These are phyloP conservation scores for Ceratotherium simum DNA, from an alignment of 2,113 vertebrate species.

Conservation along the genomic window DNA sequence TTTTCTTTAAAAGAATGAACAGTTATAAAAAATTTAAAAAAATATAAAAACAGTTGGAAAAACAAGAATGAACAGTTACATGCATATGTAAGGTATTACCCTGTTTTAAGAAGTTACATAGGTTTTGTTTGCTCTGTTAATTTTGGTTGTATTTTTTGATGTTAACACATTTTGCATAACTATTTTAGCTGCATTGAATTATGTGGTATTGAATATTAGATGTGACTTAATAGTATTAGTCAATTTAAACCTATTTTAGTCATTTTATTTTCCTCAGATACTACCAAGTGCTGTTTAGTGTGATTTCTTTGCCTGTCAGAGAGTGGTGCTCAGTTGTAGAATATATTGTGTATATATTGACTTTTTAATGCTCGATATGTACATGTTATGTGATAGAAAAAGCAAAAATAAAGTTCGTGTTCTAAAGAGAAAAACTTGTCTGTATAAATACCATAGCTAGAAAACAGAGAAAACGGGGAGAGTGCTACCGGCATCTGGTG, in stretches of 20 bases:
- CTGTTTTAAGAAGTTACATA: slow-evolving; percentile 89
- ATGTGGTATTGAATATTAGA: slow-evolving; percentile 93
- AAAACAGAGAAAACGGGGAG: slow-evolving; percentile 32
- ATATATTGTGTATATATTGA: slow-evolving; percentile 89
- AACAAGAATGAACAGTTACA: not conserved
- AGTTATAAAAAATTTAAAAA: not conserved
- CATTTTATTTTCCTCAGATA: slow-evolving; percentile 90
- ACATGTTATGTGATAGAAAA: slow-evolving; percentile 91
- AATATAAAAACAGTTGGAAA: no score
- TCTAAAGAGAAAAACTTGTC: slow-evolving; percentile 80
- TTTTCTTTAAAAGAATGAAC: not conserved
- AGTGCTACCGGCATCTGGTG: not conserved
- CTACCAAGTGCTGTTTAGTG: slow-evolving; percentile 87
- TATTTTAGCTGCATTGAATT: slow-evolving; percentile 93
- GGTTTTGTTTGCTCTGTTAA: slow-evolving; percentile 90
- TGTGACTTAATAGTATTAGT: slow-evolving; percentile 94
- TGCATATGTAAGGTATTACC: slow-evolving; percentile 86
- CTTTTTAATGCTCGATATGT: slow-evolving; percentile 87
- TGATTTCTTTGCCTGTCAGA: slow-evolving; percentile 89
- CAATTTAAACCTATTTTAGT: slow-evolving; percentile 94
- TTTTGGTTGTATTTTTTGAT: slow-evolving; percentile 92
- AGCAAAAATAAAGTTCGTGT: slow-evolving; percentile 93
- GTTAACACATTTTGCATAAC: slow-evolving; percentile 95
- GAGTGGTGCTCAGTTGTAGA: slow-evolving; percentile 91
- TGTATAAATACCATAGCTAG: slow-evolving; percentile 26